phyloP scores from a whole-genome alignment of 1,140 invertebrate genomes.

The Drosophila sp. region DNA sequence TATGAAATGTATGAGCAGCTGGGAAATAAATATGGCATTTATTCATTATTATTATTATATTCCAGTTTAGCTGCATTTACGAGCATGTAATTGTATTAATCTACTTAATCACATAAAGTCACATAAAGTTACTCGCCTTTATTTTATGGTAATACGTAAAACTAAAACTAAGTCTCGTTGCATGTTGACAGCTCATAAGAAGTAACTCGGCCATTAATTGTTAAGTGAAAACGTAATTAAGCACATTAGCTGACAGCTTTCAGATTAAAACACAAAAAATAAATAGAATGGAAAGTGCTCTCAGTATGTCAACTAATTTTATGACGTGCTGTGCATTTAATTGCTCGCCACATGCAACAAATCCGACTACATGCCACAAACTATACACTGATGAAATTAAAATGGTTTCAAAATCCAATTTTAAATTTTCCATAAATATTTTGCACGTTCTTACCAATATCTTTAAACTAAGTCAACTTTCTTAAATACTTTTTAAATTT shows the following conservation, averaged over 20 bases:
- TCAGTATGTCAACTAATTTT: conserved; percentile 29
- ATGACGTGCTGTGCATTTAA: conserved; percentile 41
- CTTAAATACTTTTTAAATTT: too few species aligned
- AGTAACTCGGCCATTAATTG: conserved; percentile 30
- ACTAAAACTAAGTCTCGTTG: not conserved
- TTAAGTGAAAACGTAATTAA: conserved; percentile 49
- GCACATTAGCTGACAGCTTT: conserved; percentile 41
- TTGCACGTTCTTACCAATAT: too few species aligned
- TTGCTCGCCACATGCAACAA: conserved; percentile 39
- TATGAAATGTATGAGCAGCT: not conserved
- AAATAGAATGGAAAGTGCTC: not conserved
- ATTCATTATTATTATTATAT: conserved; percentile 31
- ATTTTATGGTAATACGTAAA: too few species aligned
- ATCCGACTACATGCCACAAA: not conserved
- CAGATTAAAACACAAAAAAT: conserved; percentile 27
- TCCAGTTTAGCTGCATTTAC: conserved; percentile 17
- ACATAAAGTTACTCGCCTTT: too few species aligned
- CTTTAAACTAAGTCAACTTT: too few species aligned
- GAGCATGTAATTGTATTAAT: conserved; percentile 11
- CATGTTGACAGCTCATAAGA: conserved; percentile 37
- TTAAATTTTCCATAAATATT: too few species aligned
- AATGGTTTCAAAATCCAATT: too few species aligned
- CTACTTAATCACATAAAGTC: not conserved
- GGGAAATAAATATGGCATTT: conserved; percentile 11
- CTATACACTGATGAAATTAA: too few species aligned